Evolutionary conservation across 2,888 invertebrate genomes (phyloP), one percentile per base, ranked within the genome.

Genomic region (Drosophila mimetica): DNA sequence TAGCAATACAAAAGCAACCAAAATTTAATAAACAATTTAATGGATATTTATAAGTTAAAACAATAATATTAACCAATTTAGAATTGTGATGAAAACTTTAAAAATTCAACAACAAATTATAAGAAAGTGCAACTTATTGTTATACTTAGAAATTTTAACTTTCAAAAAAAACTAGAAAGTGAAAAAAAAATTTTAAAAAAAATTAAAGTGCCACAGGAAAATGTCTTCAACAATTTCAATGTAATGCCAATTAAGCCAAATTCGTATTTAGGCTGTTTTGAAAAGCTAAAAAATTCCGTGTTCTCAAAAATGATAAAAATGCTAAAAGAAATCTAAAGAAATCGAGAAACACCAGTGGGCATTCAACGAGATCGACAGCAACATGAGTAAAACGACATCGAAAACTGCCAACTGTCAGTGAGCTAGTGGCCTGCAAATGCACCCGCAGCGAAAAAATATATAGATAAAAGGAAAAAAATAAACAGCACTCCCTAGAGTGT

Each of bases 181-280:
- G 2, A 20, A 53, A 52, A 25, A 54, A 6, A 8, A 2, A 8
- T 7, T 25, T 0, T 7, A 25, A 55, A 51, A 50, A 28, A 57
- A 53, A 53, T 28, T 57, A 28, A 16, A 11, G 55, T 57, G 55
- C 55, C 55, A 57, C 53, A 22, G 36, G 20, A 37, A 55, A 57
- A 57, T 57, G 53, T 57, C 36, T 52, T 25, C 20, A n/a, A 39
- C 32, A 32, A 20, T 16, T 63, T 18, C 9, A 42, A 63, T 63
- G 63, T 63, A 48, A 63, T 63, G 18, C 48, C 28, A 63, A 51
- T 46, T 46, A 64, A 64, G 51, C 48, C 48, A 64, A 61, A 59
- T 34, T 58, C 34, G 25, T 34, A 42, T 34, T 59, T 54, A 32
- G 22, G 39, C 57, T 16, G 9, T 37, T 20, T 52, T 39, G 13